phyloP scores from a whole-genome alignment of 2,113 vertebrate genomes.

The Laticauda laticaudata region DNA sequence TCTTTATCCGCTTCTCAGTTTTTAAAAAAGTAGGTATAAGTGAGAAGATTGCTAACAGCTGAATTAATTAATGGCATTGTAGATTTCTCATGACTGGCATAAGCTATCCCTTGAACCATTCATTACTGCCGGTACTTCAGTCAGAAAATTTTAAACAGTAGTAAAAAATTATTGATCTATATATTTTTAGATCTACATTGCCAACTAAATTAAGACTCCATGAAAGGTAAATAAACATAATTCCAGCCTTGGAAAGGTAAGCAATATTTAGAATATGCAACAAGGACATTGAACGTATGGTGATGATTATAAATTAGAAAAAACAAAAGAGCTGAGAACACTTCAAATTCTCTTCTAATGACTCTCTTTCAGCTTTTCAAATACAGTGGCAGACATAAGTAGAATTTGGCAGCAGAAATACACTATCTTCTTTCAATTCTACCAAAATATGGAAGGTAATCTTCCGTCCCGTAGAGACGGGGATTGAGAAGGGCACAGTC shows the following conservation, averaged over 20 bases:
- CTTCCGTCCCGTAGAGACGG: too few species aligned
- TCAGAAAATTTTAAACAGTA: not conserved
- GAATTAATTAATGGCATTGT: not conserved
- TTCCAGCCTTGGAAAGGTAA: not conserved
- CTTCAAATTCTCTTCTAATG: not conserved
- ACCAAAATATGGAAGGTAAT: not conserved
- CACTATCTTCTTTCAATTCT: not conserved
- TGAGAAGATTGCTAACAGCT: not conserved
- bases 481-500: too few species aligned
- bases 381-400: not conserved
- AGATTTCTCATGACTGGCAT: not conserved
- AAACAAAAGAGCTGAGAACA: not conserved
- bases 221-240: not conserved
- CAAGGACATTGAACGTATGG: not conserved
- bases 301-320: constrained; percentile 4
- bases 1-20: not conserved
- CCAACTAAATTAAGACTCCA: not conserved
- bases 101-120: not conserved
- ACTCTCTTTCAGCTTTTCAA: not conserved
- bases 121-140: not conserved
- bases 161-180: not conserved
- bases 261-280: not conserved
- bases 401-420: not conserved
- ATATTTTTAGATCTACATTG: not conserved
- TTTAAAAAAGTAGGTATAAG: not conserved